Evolutionary conservation across 2,797 vertebrate species (phyloP).

Genomic region (Enteromius radiatus): DNA sequence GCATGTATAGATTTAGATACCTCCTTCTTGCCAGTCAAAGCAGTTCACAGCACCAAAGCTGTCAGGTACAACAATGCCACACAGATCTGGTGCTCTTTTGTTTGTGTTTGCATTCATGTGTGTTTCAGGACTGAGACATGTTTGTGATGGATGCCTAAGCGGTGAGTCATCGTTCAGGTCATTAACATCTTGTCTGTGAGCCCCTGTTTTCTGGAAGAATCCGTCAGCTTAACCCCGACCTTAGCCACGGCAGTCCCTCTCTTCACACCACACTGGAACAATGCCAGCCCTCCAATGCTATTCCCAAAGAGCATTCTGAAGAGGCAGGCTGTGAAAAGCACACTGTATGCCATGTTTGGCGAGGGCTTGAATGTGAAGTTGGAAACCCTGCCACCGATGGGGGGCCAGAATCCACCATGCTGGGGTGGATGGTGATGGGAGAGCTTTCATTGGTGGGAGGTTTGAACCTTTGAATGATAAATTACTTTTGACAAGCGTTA

Average conservation of each 20-base stretch:
- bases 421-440: slow-evolving; percentile 40
- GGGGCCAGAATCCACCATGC: slow-evolving; percentile 50
- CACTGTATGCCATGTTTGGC: slow-evolving; percentile 61
- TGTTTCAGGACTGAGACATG: slow-evolving; percentile 45
- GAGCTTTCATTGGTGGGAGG: slow-evolving; percentile 49
- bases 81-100: slow-evolving; percentile 51
- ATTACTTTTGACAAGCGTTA: slow-evolving; percentile 59
- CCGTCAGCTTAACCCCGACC: slow-evolving; percentile 80
- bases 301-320: slow-evolving; percentile 54
- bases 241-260: slow-evolving; percentile 65
- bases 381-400: slow-evolving; percentile 55
- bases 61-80: slow-evolving; percentile 68
- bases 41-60: slow-evolving; percentile 56
- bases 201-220: slow-evolving; percentile 71
- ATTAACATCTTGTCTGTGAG: slow-evolving; percentile 76
- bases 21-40: slow-evolving; percentile 21
- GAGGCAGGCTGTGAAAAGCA: slow-evolving; percentile 56
- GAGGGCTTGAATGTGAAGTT: slow-evolving; percentile 55
- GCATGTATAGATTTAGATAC: neutral
- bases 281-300: slow-evolving; percentile 66
- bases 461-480: slow-evolving; percentile 51
- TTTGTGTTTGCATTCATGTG: slow-evolving; percentile 38
- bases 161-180: slow-evolving; percentile 77
- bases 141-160: slow-evolving; percentile 74
- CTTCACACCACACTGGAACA: slow-evolving; percentile 74